Base-by-base conservation (phyloP, 2,797 vertebrate species). In the Tenualosa ilisha region DNA sequence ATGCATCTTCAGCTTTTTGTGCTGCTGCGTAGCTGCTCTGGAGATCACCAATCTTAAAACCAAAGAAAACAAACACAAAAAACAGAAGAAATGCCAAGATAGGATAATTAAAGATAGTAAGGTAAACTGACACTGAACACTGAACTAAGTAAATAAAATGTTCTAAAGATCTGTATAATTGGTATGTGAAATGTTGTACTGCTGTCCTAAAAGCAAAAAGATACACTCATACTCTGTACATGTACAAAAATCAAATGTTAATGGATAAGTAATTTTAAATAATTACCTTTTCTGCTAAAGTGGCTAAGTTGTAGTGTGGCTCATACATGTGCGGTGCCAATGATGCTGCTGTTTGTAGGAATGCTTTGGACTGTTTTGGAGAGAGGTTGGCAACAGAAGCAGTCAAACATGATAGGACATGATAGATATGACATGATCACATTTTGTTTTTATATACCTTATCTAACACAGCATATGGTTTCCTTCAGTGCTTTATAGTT, bases 291-390 rank as follows among this genome's bases (percentile, higher is more conserved):
- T 99, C 97, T 82, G 96, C 98, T 83, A 99, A 92, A 61, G 96
- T 92, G 86, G 97, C 96, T 82, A 97, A 95, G 91, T 99, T 99
- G 90, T 97, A 99, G 93, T 99, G 97, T 3, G 98, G 97, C 81
- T 99, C 98, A 43, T 99, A 99, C 97, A 99, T 95, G 88, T 97
- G 97, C 88, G 98, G 97, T 8, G 97, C 95, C 91, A 99, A 89
- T 1, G 96, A 96, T 6, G 97, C 96, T 0, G 98, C 96, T 0
- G 98, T 99, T 88, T 99, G 97, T 63, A 99, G 93, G 82, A 99
- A 97, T 51, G 97, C 97, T 93, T 97, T 97, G 12, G 98, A 97
- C 98, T 99, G 86, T n/a, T 54, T 61, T 15, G 2, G 83, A 22
- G 2, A 2, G 83, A n/a, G 26, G 17, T 90, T 63, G 22, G 13